Conservation (phyloP, 2,113 vertebrate species). For the Pithys albifrons region DNA sequence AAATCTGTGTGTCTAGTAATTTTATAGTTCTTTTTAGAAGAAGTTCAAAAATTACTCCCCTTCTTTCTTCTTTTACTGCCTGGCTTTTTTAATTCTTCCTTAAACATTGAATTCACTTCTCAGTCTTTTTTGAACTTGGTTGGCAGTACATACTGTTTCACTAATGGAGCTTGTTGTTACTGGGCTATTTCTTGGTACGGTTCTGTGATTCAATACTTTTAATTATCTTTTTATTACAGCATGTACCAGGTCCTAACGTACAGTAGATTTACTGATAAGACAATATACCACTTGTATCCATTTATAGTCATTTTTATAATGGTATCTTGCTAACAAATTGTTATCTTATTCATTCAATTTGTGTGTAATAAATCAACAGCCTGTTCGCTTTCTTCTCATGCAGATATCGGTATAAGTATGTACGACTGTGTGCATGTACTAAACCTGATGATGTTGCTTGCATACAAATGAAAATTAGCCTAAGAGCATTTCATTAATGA, state of each 20-base stretch:
- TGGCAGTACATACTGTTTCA: not conserved
- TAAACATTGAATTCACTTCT: slow-evolving; percentile 3
- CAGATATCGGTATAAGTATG: slow-evolving; percentile 57
- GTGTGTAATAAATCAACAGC: slow-evolving; percentile 77
- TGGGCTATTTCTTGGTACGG: slow-evolving; percentile 57
- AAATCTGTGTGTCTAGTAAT: not conserved
- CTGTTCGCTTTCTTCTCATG: slow-evolving; percentile 57
- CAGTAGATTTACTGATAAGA: slow-evolving; percentile 76
- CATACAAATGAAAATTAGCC: slow-evolving; percentile 80
- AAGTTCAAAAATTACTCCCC: not conserved
- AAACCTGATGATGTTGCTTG: slow-evolving; percentile 68
- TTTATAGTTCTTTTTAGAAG: not conserved
- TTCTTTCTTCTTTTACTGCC: not conserved
- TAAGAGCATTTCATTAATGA: slow-evolving; percentile 75
- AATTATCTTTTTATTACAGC: slow-evolving; percentile 78
- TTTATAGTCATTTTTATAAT: slow-evolving; percentile 79
- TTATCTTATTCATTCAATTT: slow-evolving; percentile 81
- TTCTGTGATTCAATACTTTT: slow-evolving; percentile 71
- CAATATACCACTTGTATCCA: slow-evolving; percentile 66
- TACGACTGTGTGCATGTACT: slow-evolving; percentile 58
- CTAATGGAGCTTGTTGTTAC: slow-evolving; percentile 47
- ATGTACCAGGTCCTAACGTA: slow-evolving; percentile 63
- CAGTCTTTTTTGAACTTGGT: not conserved
- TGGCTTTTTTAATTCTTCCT: slow-evolving; percentile 32
- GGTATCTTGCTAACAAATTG: slow-evolving; percentile 79